These are phyloP conservation scores for Hyles vespertilio DNA, from an alignment of 1,140 invertebrate genomes.

Conservation along the genomic window DNA sequence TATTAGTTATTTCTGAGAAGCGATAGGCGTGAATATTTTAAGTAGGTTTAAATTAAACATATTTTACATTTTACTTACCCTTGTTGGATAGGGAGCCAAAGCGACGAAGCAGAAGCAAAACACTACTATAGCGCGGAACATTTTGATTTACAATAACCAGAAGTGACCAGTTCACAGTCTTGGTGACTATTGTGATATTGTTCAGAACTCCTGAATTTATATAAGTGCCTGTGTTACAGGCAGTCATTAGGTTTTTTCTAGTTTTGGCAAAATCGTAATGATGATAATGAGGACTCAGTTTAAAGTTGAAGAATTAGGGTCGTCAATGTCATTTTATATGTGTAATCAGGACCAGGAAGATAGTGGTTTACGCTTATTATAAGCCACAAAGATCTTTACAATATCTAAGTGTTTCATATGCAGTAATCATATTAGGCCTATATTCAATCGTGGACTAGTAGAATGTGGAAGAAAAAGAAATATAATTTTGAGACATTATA, in stretches of 20 bases:
- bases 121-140: conserved; percentile 19
- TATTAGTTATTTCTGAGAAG: no score
- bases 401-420: no score
- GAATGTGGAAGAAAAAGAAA: no score
- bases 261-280: not conserved
- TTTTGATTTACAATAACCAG: conserved; percentile 15
- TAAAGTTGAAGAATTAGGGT: conserved; percentile 1
- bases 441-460: no score
- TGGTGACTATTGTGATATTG: conserved; percentile 1
- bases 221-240: conserved; percentile 5
- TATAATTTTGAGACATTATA: no score
- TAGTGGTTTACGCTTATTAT: no score
- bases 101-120: conserved; percentile 18
- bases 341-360: not conserved
- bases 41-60: not conserved
- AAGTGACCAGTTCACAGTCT: not conserved
- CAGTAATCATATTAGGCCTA: no score
- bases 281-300: not conserved
- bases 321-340: not conserved
- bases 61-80: conserved; percentile 13
- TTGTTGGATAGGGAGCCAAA: conserved; percentile 18
- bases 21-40: not conserved
- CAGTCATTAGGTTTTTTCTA: not conserved
- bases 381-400: no score
- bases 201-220: conserved; percentile 15